Conservation (phyloP, 2,888 invertebrate genomes). For the Actias luna region DNA sequence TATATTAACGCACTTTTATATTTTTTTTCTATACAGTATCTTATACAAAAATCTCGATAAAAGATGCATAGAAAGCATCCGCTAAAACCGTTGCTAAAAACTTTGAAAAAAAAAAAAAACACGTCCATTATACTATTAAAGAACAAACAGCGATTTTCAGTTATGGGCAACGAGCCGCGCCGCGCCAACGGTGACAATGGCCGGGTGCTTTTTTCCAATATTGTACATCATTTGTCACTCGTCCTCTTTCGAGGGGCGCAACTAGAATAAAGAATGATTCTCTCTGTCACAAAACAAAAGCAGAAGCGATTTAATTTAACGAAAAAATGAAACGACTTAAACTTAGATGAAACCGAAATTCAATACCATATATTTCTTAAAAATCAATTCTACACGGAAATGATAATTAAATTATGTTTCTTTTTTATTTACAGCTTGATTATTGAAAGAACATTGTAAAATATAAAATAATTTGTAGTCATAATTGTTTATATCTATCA, state of each 20-base stretch:
- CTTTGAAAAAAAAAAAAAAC: slow-evolving; percentile 1
- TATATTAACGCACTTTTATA: background rate
- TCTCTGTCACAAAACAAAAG: slow-evolving; percentile 27
- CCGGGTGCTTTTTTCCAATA: slow-evolving; percentile 64
- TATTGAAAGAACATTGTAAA: too few relatives aligned
- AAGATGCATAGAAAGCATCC: background rate
- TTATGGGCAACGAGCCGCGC: slow-evolving; percentile 28
- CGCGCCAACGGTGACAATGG: slow-evolving; percentile 46
- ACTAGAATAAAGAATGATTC: slow-evolving; percentile 53
- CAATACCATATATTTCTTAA: too few relatives aligned
- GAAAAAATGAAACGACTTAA: too few relatives aligned
- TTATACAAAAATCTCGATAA: background rate
- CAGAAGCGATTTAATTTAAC: slow-evolving; percentile 19
- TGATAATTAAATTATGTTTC: too few relatives aligned
- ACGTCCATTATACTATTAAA: slow-evolving; percentile 49
- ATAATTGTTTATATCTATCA: too few relatives aligned
- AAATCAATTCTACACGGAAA: too few relatives aligned
- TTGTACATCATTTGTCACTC: slow-evolving; percentile 74
- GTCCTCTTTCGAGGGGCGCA: slow-evolving; percentile 55
- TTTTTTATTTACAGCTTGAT: too few relatives aligned
- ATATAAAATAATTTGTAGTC: too few relatives aligned
- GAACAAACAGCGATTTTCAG: slow-evolving; percentile 47
- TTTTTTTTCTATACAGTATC: background rate
- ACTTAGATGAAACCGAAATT: too few relatives aligned
- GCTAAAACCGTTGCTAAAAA: background rate